Conservation (phyloP, 1,140 invertebrate species). For the Cataglyphis hispanica region DNA sequence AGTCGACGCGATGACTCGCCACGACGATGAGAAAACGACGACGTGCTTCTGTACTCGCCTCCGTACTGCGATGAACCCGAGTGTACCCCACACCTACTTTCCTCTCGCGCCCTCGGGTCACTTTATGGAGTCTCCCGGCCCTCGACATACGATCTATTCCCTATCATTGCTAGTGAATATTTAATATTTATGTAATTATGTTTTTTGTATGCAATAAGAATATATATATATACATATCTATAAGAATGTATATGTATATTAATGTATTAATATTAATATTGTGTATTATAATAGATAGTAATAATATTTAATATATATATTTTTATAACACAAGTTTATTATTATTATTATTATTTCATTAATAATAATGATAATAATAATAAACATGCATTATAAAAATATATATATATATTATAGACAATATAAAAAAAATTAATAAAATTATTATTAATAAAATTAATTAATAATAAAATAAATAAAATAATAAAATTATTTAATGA, state of each 20-base stretch:
- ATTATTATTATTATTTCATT: slow-evolving; percentile 26
- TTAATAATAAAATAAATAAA: no score
- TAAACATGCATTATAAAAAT: no score
- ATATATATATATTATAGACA: no score
- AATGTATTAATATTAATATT: no score
- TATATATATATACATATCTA: no score
- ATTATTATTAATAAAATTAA: no score
- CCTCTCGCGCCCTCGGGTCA: background rate
- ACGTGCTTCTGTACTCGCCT: slow-evolving; percentile 22
- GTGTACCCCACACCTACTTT: slow-evolving; percentile 34
- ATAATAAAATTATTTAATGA: no score
- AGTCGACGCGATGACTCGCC: slow-evolving; percentile 50
- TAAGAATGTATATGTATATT: no score
- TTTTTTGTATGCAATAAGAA: background rate
- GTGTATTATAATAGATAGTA: no score
- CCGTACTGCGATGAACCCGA: background rate
- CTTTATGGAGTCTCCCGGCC: background rate
- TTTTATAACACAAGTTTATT: background rate
- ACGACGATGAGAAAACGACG: slow-evolving; percentile 38
- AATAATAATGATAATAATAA: background rate
- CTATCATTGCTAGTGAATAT: background rate
- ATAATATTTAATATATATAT: slow-evolving; percentile 1
- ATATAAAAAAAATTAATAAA: no score
- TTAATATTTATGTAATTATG: background rate
- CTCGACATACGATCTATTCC: background rate